Percentiles rank a stretch among this genome's conserved stretches.
These are phyloP conservation scores for Lysandra coridon DNA, from an alignment of 2,888 invertebrate species.

Conservation along the genomic window DNA sequence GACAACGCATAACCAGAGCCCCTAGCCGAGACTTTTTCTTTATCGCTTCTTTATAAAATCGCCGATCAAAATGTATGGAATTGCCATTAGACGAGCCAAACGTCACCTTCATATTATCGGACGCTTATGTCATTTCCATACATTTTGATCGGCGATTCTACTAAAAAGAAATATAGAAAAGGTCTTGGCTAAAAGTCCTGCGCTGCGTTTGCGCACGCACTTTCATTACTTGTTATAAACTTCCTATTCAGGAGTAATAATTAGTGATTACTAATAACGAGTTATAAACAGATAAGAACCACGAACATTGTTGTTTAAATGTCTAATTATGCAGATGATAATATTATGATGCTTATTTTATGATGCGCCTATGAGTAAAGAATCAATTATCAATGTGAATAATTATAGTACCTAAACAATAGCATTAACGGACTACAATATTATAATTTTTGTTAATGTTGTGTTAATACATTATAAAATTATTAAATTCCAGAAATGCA, in stretches of 20 bases:
- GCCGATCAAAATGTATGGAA: no score
- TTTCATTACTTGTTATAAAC: slow-evolving; percentile 29
- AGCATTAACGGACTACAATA: neutral
- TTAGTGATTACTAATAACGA: neutral
- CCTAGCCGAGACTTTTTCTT: no score
- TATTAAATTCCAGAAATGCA: no score
- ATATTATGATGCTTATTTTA: neutral
- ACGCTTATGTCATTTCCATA: no score
- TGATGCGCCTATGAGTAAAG: neutral
- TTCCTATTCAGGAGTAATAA: slow-evolving; percentile 21
- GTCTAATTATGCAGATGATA: neutral
- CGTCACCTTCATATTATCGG: no score
- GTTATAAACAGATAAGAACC: neutral
- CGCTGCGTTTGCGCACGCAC: slow-evolving; percentile 32
- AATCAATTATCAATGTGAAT: neutral
- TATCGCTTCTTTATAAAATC: no score
- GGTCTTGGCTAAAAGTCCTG: neutral
- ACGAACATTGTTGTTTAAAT: neutral
- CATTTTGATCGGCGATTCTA: no score
- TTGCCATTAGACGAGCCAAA: no score
- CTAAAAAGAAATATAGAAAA: no score
- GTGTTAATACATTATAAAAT: neutral
- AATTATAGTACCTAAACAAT: no score
- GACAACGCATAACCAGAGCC: neutral
- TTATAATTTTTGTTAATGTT: neutral